These are phyloP conservation scores for Ahaetulla prasina DNA, from an alignment of 2,113 vertebrate genomes.

Conservation along the genomic window DNA sequence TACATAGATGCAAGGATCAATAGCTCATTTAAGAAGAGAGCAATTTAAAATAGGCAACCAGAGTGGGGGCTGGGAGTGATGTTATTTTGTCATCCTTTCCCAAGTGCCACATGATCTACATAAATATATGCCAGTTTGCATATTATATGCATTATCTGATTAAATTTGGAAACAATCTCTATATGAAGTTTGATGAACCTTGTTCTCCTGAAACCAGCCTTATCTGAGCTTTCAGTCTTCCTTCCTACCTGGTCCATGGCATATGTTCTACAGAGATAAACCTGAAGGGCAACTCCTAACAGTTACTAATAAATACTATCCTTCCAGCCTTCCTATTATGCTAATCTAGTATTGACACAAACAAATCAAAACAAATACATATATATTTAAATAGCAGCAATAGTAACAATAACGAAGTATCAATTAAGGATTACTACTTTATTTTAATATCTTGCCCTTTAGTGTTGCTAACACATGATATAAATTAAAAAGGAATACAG, in stretches of 20 bases:
- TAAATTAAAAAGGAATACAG: background rate
- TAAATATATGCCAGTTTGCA: background rate
- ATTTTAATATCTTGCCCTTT: background rate
- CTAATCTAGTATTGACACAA: background rate
- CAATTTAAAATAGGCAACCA: background rate
- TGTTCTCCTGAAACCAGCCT: background rate
- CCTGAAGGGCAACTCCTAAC: background rate
- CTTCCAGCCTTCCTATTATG: background rate
- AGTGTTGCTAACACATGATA: background rate
- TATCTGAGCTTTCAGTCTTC: background rate
- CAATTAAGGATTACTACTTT: background rate
- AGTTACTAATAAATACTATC: background rate
- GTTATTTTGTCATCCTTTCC: background rate
- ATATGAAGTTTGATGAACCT: background rate
- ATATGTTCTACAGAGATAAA: background rate
- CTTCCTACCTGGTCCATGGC: background rate
- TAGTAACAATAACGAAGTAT: background rate
- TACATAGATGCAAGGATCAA: background rate
- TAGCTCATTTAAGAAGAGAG: background rate
- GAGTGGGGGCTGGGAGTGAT: background rate
- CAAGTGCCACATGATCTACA: background rate
- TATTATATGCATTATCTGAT: background rate
- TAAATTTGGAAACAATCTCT: background rate
- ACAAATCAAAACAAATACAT: background rate
- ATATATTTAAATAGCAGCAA: background rate